Conservation (phyloP, 2,797 vertebrate species). For the Pangasius sanitwongsei region DNA sequence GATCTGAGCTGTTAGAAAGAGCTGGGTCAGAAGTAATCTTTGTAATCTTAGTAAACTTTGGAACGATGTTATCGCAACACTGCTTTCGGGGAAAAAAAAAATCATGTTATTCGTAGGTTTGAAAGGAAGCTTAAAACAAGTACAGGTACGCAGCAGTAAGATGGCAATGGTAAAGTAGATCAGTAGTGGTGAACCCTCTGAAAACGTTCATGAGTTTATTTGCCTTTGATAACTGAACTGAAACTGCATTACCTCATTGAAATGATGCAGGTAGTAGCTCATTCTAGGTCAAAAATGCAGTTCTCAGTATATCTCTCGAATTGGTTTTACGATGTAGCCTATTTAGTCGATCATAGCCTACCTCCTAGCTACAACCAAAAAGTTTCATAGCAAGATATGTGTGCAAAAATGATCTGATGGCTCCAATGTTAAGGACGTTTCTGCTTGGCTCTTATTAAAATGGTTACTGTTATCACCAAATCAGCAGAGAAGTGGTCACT, state of each 20-base stretch:
- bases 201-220: slow-evolving; percentile 9
- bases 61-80: not conserved
- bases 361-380: slow-evolving; percentile 63
- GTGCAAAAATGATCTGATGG: not conserved
- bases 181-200: not conserved
- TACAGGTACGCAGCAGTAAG: not conserved
- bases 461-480: slow-evolving; percentile 26
- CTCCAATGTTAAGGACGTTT: slow-evolving; percentile 15
- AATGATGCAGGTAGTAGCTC: slow-evolving; percentile 17
- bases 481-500: slow-evolving; percentile 31
- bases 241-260: slow-evolving; percentile 38
- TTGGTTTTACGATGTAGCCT: slow-evolving; percentile 35
- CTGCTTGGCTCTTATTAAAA: slow-evolving; percentile 14
- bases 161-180: not conserved
- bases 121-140: not conserved
- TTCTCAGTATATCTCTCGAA: not conserved
- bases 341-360: slow-evolving; percentile 45
- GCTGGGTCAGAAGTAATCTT: not conserved
- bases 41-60: slow-evolving; percentile 11
- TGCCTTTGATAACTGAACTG: not conserved
- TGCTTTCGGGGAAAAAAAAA: not conserved
- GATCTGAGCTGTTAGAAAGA: not conserved
- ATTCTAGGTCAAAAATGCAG: not conserved
- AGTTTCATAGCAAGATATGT: slow-evolving; percentile 28
- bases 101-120: not conserved